Percentiles rank a stretch among this genome's conserved stretches.
These are phyloP conservation scores for Sarcophaga variegata DNA, from an alignment of 2,888 invertebrate genomes.

Conservation along the genomic window DNA sequence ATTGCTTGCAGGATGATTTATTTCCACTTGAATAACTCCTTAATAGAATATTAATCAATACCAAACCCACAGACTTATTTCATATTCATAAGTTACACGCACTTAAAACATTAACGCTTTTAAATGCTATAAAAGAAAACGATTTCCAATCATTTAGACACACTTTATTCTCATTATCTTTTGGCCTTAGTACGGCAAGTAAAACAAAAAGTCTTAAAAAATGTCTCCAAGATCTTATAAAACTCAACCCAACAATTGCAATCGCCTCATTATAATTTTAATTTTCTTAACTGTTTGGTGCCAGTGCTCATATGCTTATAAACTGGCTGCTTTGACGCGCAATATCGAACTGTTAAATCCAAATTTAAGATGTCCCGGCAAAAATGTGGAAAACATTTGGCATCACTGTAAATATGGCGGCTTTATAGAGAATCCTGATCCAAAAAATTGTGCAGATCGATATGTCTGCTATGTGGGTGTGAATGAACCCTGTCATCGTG, in stretches of 20 bases:
- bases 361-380: conserved; percentile 25
- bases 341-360: conserved; percentile 14
- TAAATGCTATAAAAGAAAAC: conserved; percentile 4
- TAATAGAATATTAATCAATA: conserved; percentile 4
- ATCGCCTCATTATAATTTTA: neutral
- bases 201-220: neutral
- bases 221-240: neutral
- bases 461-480: conserved; percentile 57
- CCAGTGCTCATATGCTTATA: conserved; percentile 14
- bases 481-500: conserved; percentile 25
- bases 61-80: neutral
- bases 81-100: neutral
- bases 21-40: neutral
- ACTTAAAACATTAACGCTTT: neutral
- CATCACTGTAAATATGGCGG: conserved; percentile 39
- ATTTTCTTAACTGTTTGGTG: conserved; percentile 4
- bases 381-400: conserved; percentile 36
- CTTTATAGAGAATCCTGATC: conserved; percentile 52
- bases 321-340: neutral
- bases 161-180: neutral
- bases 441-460: conserved; percentile 38
- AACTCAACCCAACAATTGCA: neutral
- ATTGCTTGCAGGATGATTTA: neutral
- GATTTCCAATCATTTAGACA: neutral
- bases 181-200: neutral